A percentile compares a stretch with the other conserved stretches of the same genome.
Evolutionary conservation across 2,888 invertebrate species (phyloP).

Genomic region (Nymphalis c-album): DNA sequence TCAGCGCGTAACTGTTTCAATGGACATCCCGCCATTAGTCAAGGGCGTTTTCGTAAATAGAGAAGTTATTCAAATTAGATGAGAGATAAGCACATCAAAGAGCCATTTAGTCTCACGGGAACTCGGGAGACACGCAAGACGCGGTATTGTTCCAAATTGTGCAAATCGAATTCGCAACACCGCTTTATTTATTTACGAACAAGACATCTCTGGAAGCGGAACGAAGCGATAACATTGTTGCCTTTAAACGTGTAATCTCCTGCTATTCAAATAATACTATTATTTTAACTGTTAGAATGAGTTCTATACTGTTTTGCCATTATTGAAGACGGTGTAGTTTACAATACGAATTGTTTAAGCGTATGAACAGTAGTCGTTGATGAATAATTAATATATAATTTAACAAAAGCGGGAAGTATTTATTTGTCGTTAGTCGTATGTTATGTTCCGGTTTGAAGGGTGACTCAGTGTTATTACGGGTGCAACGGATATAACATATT

Average conservation of each 20-base stretch:
- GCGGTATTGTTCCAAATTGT: conserved; percentile 43
- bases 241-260: conserved; percentile 8
- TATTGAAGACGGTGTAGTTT: background rate
- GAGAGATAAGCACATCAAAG: background rate
- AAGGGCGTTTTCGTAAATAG: too few relatives aligned
- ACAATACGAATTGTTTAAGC: too few relatives aligned
- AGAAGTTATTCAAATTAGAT: too few relatives aligned
- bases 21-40: too few relatives aligned
- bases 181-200: conserved; percentile 24
- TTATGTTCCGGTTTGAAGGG: too few relatives aligned
- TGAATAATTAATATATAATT: too few relatives aligned
- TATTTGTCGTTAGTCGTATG: too few relatives aligned
- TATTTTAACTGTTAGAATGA: background rate
- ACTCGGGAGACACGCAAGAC: conserved; percentile 27
- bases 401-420: too few relatives aligned
- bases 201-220: conserved; percentile 11
- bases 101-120: conserved; percentile 39
- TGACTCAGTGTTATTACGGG: too few relatives aligned
- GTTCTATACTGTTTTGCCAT: background rate
- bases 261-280: background rate
- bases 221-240: conserved; percentile 25
- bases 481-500: too few relatives aligned
- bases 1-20: background rate
- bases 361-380: too few relatives aligned
- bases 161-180: conserved; percentile 36